Percentiles rank a stretch among this genome's conserved stretches.
phyloP scores from a whole-genome alignment of 2,113 vertebrate genomes.

The Pheucticus melanocephalus region DNA sequence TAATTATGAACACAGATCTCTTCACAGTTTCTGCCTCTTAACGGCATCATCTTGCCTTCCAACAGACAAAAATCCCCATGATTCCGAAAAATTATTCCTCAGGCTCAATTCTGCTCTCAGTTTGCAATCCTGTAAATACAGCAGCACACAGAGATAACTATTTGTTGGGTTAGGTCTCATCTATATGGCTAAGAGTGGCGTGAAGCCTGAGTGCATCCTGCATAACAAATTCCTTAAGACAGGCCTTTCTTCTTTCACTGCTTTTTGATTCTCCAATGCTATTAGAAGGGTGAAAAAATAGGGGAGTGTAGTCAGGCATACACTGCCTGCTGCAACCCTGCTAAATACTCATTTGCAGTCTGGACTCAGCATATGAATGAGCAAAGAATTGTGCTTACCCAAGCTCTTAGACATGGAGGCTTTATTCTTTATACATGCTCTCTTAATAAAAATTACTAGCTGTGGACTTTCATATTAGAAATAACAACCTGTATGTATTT shows the following conservation, averaged over 20 bases:
- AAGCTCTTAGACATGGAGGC: not conserved
- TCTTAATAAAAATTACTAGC: not conserved
- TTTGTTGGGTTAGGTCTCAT: not conserved
- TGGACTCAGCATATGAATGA: not conserved
- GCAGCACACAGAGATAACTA: not conserved
- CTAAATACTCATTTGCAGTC: not conserved
- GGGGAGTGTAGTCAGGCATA: too few species aligned
- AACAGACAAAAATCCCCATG: not conserved
- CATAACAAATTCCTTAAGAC: not conserved
- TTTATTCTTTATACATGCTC: not conserved
- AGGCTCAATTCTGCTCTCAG: not conserved
- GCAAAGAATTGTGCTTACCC: not conserved
- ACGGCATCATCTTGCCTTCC: not conserved
- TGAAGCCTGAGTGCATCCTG: not conserved
- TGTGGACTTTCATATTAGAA: not conserved
- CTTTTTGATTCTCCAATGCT: not conserved
- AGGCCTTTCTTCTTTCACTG: not conserved
- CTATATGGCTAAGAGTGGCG: rapidly evolving
- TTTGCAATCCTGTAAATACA: not conserved
- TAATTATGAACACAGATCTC: not conserved
- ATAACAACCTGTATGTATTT: not conserved
- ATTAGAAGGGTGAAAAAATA: not conserved
- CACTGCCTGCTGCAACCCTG: not conserved
- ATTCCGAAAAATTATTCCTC: not conserved
- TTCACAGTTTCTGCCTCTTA: not conserved